phyloP scores from a whole-genome alignment of 2,113 vertebrate genomes.

The Vanacampus margaritifer region DNA sequence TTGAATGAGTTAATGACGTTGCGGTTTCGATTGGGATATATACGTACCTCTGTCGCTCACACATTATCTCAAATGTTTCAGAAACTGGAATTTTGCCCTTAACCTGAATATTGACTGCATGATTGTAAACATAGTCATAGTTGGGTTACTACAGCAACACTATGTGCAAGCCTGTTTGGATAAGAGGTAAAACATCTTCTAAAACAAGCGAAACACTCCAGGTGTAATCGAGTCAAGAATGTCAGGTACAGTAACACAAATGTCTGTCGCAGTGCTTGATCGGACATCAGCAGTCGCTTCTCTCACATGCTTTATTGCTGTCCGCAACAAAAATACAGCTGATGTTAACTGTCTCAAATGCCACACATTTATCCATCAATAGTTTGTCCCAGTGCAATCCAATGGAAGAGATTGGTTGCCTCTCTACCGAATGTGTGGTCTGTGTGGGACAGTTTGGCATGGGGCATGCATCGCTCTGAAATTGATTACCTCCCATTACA shows the following conservation, averaged over 20 bases:
- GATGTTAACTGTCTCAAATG: slow-evolving; percentile 51
- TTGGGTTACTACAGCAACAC: no score
- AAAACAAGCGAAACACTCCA: background rate
- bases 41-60: no score
- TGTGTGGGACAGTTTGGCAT: background rate
- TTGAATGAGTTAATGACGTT: no score
- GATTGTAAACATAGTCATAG: no score
- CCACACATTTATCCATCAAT: slow-evolving; percentile 55
- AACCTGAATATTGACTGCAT: no score
- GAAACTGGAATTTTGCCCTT: no score
- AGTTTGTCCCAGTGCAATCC: slow-evolving; percentile 37
- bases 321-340: slow-evolving; percentile 48
- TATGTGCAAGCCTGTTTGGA: background rate
- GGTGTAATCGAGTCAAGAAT: background rate
- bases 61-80: no score
- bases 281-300: slow-evolving; percentile 33
- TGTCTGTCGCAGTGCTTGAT: slow-evolving; percentile 28
- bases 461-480: slow-evolving; percentile 20
- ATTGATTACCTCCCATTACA: slow-evolving; percentile 53
- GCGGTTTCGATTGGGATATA: no score
- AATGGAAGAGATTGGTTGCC: slow-evolving; percentile 36
- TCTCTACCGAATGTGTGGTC: slow-evolving; percentile 51
- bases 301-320: slow-evolving; percentile 52
- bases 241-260: slow-evolving; percentile 34
- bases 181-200: background rate